A percentile compares a stretch with the other conserved stretches of the same genome.
Evolutionary conservation across 2,113 vertebrate species (phyloP).

Genomic region (Ictalurus furcatus): DNA sequence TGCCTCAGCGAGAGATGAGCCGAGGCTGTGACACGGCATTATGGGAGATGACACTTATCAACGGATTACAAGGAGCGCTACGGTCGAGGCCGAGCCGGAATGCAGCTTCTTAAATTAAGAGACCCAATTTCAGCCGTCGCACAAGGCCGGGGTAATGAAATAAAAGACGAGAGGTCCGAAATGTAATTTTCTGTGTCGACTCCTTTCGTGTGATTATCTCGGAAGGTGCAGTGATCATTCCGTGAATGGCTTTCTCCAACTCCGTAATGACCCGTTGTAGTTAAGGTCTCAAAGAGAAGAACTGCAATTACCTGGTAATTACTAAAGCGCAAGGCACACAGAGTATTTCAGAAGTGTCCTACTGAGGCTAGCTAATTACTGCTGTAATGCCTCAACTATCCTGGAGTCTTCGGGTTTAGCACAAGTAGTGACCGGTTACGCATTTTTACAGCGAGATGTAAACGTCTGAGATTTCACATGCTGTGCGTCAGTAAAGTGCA

Average conservation of each 20-base stretch:
- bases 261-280: conserved; percentile 73
- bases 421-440: conserved; percentile 58
- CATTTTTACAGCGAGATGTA: conserved; percentile 60
- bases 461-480: conserved; percentile 34
- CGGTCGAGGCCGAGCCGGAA: conserved; percentile 69
- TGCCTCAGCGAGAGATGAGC: conserved; percentile 68
- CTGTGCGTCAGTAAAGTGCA: conserved; percentile 61
- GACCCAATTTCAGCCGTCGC: conserved; percentile 77
- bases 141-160: conserved; percentile 77
- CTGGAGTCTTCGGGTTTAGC: conserved; percentile 54
- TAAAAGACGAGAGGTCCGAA: conserved; percentile 77
- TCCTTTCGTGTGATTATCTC: conserved; percentile 79
- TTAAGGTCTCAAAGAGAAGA: conserved; percentile 74
- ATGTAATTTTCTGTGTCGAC: conserved; percentile 79
- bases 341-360: conserved; percentile 65
- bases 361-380: conserved; percentile 68
- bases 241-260: conserved; percentile 77
- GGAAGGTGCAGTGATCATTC: conserved; percentile 78
- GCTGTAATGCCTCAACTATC: conserved; percentile 68
- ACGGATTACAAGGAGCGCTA: conserved; percentile 78
- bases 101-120: conserved; percentile 79
- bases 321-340: conserved; percentile 71
- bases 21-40: conserved; percentile 75
- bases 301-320: conserved; percentile 77
- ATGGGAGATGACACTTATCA: conserved; percentile 76